Conservation (phyloP, 2,888 invertebrate species). For the Nomada fucata region DNA sequence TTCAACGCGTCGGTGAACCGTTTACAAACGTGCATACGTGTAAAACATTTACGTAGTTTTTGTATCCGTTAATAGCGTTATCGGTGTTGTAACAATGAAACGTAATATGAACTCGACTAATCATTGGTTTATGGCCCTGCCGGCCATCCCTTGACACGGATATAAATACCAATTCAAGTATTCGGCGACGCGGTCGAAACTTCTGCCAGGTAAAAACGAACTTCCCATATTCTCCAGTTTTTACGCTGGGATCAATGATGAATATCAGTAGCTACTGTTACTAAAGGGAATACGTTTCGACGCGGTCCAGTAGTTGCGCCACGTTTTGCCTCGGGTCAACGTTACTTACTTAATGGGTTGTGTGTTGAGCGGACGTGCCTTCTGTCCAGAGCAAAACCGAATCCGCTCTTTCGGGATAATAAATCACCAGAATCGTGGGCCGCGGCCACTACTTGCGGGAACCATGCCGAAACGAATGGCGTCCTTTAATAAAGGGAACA, state of each 20-base stretch:
- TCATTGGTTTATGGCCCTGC: not conserved
- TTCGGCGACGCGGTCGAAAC: not conserved
- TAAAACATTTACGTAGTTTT: too few relatives aligned
- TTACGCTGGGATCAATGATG: slow-evolving; percentile 15
- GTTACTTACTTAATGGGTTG: slow-evolving; percentile 64
- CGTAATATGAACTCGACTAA: not conserved
- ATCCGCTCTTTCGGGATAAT: slow-evolving; percentile 54
- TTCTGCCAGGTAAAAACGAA: too few relatives aligned
- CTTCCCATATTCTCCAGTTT: not conserved
- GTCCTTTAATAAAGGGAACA: slow-evolving; percentile 49
- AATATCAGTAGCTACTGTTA: slow-evolving; percentile 39
- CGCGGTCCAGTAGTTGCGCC: slow-evolving; percentile 38
- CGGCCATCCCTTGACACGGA: not conserved
- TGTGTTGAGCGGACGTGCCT: slow-evolving; percentile 65
- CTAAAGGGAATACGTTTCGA: slow-evolving; percentile 53
- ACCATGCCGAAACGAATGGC: slow-evolving; percentile 38
- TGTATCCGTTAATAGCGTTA: too few relatives aligned
- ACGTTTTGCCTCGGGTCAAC: slow-evolving; percentile 53
- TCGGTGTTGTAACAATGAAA: too few relatives aligned
- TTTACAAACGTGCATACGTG: too few relatives aligned
- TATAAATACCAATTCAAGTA: not conserved
- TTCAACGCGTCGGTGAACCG: too few relatives aligned
- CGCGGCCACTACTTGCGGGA: slow-evolving; percentile 35
- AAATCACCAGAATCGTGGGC: slow-evolving; percentile 53
- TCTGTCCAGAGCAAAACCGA: slow-evolving; percentile 60